Base-by-base conservation (phyloP, 1,140 invertebrate species). In the Condylostylus longicornis region DNA sequence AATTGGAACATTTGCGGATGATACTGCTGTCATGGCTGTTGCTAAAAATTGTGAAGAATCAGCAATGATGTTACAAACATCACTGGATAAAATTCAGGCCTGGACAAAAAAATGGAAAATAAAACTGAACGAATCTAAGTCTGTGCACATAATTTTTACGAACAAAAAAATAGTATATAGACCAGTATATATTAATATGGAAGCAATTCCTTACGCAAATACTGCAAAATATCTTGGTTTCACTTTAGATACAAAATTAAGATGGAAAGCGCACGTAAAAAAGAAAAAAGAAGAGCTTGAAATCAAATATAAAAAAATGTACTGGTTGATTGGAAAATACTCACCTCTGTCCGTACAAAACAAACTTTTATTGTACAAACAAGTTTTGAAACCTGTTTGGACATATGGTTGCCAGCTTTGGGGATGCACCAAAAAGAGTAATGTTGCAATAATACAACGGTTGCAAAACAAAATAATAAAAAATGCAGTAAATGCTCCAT, bases 361-460 rank as follows among this genome's bases (percentile, higher is more conserved):
- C 39, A 57, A 59, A 46, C 12, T 56, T 3, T 28, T 49, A 8
- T 20, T 58, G 2, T 53, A 59, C 35, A 49, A 54, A 32, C 15
- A 22, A 5, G 46, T 55, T 4, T 37, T 57, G 3, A 48, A 49
- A 35, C 53, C 54, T 8, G 41, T 56, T 5, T 58, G 53, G 50
- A 50, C 38, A 6, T 53, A 58, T 39, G 53, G 50, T 9, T 44
- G 50, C 8, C 43, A 53, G 37, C 30, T 59, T 10, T 58, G 48
- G 52, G 50, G 49, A 10, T 37, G 38, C 7, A 41, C 52, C 9
- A 42, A 33, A 21, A 42, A 42, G 10, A 47, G 44, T 10, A 53
- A 51, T 23, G 40, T 49, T 17, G 27, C 43, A 21, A 46, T 47
- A 7, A 28, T 53, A 9, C 37, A 58, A 45, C n/a, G n/a, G n/a